Evolutionary conservation across 2,113 vertebrate species (phyloP), one percentile per base, ranked within the genome.

Genomic region (Turdus rufiventris): DNA sequence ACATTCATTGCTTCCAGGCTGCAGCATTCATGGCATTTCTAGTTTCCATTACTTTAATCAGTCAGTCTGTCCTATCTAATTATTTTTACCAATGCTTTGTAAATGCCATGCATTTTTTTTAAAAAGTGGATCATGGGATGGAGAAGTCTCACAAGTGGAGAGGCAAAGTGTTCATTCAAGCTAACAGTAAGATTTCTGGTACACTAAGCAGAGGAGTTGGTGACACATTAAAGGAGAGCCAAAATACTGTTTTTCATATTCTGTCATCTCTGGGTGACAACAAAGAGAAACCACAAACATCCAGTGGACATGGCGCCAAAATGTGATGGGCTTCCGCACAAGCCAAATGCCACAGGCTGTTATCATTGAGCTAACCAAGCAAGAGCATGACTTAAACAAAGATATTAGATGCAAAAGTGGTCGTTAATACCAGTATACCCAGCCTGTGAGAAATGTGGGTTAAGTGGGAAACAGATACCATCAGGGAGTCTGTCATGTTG

Each of bases 401-500:
- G 12, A 58, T 31, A 29, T 31, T 9, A 47, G n/a, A 9, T 61
- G 36, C 25, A 72, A 29, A 91, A 56, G 3, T 72, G 20, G 16
- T 57, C 12, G 0, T 56, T 67, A 48, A 26, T 45, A n/a, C 10
- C 7, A 7, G 23, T 45, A 24, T 38, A 45, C 7, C 7, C 38
- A 72, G 19, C 36, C 57, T 33, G 23, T 53, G 42, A 40, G 14
- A 82, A 67, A 21, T 8, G 43, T 53, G 40, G 4, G 31, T 71
- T 56, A 62, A 53, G 50, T 17, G 29, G 18, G 47, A 86, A 73
- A n/a, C 4, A n/a, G 54, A 25, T 88, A 33, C 7, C 18, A 10
- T 19, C 3, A 2, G 12, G 16, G 19, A 68, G 60, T 43, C 42
- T 9, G 1, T 29, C 5, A 0, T 31, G 14, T 60, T 47, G 20